Evolutionary conservation across 2,888 invertebrate species (phyloP).

Genomic region (Rotaria socialis): DNA sequence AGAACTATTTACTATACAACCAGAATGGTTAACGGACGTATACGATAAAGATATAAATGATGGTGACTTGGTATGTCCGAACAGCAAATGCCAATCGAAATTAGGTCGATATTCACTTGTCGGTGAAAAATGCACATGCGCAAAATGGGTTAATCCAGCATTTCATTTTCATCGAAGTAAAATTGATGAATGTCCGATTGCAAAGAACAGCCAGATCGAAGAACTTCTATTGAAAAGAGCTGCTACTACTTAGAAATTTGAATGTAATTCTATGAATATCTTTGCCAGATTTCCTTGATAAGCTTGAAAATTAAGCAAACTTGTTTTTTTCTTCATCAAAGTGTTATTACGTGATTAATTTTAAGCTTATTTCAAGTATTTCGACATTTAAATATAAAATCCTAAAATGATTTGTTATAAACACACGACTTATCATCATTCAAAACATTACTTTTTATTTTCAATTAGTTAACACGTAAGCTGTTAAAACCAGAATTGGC

Average conservation of each 20-base stretch:
- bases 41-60: not conserved
- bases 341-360: too few species aligned
- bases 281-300: not conserved
- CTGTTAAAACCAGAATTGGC: too few species aligned
- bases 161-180: constrained; percentile 45
- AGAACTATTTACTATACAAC: constrained; percentile 10
- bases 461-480: too few species aligned
- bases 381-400: too few species aligned
- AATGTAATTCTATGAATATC: not conserved
- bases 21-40: not conserved
- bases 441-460: too few species aligned
- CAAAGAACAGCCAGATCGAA: constrained; percentile 37
- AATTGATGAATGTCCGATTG: constrained; percentile 37
- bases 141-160: constrained; percentile 43
- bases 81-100: constrained; percentile 45
- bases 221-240: not conserved
- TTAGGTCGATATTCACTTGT: constrained; percentile 41
- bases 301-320: not conserved
- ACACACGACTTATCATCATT: too few species aligned
- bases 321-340: too few species aligned
- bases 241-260: not conserved
- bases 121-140: constrained; percentile 46
- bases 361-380: too few species aligned
- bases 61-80: constrained; percentile 41
- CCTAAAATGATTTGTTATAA: too few species aligned